phyloP scores from a whole-genome alignment of 2,797 vertebrate genomes.

The Arctocebus calabarensis region DNA sequence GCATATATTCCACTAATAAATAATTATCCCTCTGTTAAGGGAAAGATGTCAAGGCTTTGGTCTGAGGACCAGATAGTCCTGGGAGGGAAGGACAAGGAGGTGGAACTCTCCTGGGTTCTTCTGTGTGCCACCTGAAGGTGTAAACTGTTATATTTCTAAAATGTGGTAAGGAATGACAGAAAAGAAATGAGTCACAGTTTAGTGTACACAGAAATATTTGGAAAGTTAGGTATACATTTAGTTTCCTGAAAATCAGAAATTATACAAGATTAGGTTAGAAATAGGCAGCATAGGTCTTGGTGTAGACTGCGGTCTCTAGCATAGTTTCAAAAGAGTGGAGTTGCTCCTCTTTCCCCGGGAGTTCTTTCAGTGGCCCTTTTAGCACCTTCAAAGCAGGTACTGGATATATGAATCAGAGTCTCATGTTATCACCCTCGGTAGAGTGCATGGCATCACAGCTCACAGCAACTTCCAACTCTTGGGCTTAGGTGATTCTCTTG shows the following conservation, averaged over 20 bases:
- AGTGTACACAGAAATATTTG: neutral
- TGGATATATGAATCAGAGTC: too few species aligned
- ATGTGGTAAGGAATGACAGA: neutral
- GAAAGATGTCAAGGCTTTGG: constrained; percentile 21
- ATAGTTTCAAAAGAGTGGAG: rapidly evolving
- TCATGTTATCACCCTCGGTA: too few species aligned
- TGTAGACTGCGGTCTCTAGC: rapidly evolving
- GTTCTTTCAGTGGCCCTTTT: neutral
- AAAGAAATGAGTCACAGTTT: neutral
- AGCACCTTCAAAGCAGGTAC: too few species aligned
- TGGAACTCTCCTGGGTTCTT: neutral
- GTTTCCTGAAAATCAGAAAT: neutral
- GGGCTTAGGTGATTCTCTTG: too few species aligned
- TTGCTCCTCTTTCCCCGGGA: rapidly evolving
- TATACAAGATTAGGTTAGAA: neutral
- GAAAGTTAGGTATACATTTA: neutral
- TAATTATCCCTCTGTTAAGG: constrained; percentile 63
- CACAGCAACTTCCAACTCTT: too few species aligned
- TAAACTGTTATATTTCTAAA: constrained; percentile 41
- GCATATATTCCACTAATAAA: constrained; percentile 72
- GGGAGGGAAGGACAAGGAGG: constrained; percentile 13
- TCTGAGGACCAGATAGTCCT: neutral
- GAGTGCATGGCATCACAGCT: too few species aligned
- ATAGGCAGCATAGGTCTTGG: neutral
- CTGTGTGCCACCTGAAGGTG: neutral